These are phyloP conservation scores for Pithys albifrons DNA, from an alignment of 2,113 vertebrate species.

Conservation along the genomic window DNA sequence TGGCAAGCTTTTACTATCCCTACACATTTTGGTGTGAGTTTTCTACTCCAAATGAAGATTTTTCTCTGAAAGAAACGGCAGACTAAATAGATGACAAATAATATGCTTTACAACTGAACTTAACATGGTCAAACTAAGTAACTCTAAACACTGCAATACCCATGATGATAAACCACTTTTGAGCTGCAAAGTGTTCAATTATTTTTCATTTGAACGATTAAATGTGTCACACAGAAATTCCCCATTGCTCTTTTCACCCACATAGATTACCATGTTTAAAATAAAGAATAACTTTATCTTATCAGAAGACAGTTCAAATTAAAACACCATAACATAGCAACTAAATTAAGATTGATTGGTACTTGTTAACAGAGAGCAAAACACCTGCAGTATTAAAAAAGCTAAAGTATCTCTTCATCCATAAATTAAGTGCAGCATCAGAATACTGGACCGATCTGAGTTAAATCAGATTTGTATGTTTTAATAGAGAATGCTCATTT, in stretches of 20 bases:
- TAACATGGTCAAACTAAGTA: conserved; percentile 25
- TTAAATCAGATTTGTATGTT: neutral
- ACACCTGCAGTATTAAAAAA: neutral
- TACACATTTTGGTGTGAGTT: conserved; percentile 13
- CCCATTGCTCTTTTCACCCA: conserved; percentile 13
- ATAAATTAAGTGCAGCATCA: neutral
- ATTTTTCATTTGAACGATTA: conserved; percentile 60
- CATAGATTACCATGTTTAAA: neutral
- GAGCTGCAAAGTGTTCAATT: conserved; percentile 34
- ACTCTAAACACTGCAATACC: conserved; percentile 43
- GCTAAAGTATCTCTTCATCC: neutral
- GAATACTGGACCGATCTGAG: neutral
- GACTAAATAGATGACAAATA: conserved; percentile 29
- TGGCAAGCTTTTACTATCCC: neutral
- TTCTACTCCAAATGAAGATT: conserved; percentile 29
- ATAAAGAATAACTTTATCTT: conserved; percentile 30
- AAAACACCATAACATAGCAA: neutral
- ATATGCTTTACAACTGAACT: conserved; percentile 9
- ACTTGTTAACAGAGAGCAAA: conserved; percentile 50
- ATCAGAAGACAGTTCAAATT: conserved; percentile 14
- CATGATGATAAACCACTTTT: conserved; percentile 31
- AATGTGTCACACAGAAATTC: conserved; percentile 27
- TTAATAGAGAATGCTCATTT: neutral
- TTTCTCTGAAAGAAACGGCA: conserved; percentile 48
- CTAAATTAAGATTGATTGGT: conserved; percentile 22